Conservation (phyloP, 2,113 vertebrate genomes). For the Syngnathoides biaculeatus region DNA sequence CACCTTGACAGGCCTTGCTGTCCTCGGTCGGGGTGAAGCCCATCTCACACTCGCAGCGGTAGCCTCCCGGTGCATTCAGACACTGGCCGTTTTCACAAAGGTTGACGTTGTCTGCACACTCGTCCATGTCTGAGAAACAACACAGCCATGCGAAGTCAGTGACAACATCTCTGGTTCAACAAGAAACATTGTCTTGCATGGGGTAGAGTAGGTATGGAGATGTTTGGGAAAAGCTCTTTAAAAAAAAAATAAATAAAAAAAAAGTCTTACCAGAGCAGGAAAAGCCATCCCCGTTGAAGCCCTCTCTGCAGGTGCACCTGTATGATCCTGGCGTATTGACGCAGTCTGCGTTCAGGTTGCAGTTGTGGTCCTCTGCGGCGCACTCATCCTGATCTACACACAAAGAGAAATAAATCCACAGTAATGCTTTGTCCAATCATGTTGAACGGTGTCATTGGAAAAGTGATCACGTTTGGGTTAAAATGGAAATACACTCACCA, state of each 20-base stretch:
- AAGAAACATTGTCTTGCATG: neutral
- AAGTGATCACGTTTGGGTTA: neutral
- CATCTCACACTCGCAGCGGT: conserved; percentile 92
- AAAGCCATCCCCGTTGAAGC: conserved; percentile 86
- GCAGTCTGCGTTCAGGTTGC: conserved; percentile 84
- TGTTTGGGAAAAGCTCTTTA: neutral
- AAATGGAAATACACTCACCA: conserved; percentile 73
- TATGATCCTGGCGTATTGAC: conserved; percentile 88
- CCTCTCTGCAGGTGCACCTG: conserved; percentile 82
- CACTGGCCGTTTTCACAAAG: conserved; percentile 92
- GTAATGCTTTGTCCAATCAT: neutral
- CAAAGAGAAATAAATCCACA: neutral
- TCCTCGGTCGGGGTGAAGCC: conserved; percentile 88
- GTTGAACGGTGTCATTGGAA: neutral
- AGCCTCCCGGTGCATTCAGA: conserved; percentile 86
- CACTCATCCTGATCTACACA: conserved; percentile 87
- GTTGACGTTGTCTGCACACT: conserved; percentile 86
- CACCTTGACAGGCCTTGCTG: conserved; percentile 88
- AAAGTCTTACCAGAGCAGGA: conserved; percentile 80
- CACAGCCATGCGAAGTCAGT: neutral
- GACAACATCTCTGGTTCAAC: neutral
- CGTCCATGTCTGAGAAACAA: conserved; percentile 80
- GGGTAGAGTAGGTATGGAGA: neutral
- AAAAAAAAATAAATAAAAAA: too few species aligned
- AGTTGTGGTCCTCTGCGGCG: conserved; percentile 79